Conservation (phyloP, 2,888 invertebrate genomes). For the Apantesis nais region DNA sequence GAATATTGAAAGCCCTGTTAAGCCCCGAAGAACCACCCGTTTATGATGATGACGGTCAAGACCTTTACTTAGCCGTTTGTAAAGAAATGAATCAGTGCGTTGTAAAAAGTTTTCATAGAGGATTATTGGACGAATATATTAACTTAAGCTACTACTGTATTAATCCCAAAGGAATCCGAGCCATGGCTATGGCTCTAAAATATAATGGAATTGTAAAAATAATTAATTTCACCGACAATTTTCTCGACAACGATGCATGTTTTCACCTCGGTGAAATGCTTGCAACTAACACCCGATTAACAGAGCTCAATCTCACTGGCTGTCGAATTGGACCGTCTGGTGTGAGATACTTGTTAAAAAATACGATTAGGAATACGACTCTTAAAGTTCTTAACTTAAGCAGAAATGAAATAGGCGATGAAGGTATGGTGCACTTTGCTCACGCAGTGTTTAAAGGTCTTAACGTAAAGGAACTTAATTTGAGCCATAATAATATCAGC, state of each 20-base stretch:
- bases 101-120: constrained; percentile 58
- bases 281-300: constrained; percentile 54
- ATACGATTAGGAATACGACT: constrained; percentile 52
- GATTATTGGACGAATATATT: constrained; percentile 57
- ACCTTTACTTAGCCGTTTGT: constrained; percentile 65
- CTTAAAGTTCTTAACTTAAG: constrained; percentile 59
- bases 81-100: constrained; percentile 65
- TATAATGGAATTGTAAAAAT: constrained; percentile 61
- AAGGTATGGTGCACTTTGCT: constrained; percentile 57
- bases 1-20: constrained; percentile 64
- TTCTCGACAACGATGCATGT: constrained; percentile 65
- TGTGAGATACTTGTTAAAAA: constrained; percentile 49
- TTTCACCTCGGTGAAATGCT: constrained; percentile 72
- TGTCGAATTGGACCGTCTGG: constrained; percentile 69
- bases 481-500: constrained; percentile 64
- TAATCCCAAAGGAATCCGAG: constrained; percentile 60
- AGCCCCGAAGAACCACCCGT: constrained; percentile 48
- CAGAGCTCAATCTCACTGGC: constrained; percentile 64
- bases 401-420: constrained; percentile 61
- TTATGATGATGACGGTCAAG: constrained; percentile 71
- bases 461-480: constrained; percentile 54
- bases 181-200: constrained; percentile 66
- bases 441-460: constrained; percentile 56
- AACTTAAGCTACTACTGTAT: constrained; percentile 71
- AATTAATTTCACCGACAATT: constrained; percentile 68